phyloP scores from a whole-genome alignment of 2,888 invertebrate genomes.

The Acrobasis consociella region DNA sequence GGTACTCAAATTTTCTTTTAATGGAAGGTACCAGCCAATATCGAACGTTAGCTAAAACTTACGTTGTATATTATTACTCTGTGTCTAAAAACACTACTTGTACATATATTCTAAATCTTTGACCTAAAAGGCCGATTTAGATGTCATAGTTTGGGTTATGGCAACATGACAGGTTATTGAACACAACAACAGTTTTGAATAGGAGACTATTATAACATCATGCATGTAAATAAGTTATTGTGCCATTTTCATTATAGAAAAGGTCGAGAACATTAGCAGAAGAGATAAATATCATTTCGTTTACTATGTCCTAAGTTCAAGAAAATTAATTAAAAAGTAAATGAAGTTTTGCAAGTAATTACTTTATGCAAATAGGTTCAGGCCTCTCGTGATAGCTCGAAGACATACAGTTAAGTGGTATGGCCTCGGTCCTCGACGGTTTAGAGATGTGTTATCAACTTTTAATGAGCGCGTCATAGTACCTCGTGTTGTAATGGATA shows the following conservation, averaged over 20 bases:
- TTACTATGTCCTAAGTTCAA: not conserved
- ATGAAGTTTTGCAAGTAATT: constrained; percentile 19
- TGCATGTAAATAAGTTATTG: not conserved
- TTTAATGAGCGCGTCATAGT: constrained; percentile 11
- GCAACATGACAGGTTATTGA: not conserved
- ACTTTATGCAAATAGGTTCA: constrained; percentile 18
- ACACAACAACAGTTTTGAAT: not conserved
- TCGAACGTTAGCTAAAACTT: too few relatives aligned
- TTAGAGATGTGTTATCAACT: constrained; percentile 13
- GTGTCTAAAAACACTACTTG: too few relatives aligned
- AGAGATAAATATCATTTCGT: not conserved
- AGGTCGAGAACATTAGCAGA: not conserved
- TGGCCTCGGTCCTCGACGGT: not conserved
- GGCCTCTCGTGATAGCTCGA: constrained; percentile 8
- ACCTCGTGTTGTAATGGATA: not conserved
- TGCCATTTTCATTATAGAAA: not conserved
- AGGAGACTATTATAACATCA: not conserved
- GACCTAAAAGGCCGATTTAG: not conserved
- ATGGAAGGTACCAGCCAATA: not conserved
- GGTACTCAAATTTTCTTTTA: not conserved
- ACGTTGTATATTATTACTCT: too few relatives aligned
- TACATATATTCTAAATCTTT: too few relatives aligned
- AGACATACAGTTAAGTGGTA: constrained; percentile 4
- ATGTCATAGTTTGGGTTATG: not conserved
- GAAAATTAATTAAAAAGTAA: constrained; percentile 17